A percentile compares a stretch with the other conserved stretches of the same genome.
Conservation (phyloP, 2,797 vertebrate species). For the Argya squamiceps region DNA sequence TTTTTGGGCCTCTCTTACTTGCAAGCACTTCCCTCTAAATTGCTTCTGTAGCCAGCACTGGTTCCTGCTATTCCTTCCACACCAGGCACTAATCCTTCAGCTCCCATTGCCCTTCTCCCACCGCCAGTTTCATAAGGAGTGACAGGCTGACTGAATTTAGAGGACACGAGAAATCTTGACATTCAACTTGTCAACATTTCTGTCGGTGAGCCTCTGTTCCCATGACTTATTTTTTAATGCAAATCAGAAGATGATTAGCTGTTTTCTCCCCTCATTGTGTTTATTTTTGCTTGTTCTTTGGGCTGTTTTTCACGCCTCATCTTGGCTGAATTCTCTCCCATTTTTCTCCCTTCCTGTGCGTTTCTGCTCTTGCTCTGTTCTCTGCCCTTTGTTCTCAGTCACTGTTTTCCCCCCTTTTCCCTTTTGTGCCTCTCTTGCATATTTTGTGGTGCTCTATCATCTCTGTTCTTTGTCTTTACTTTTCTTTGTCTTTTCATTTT, state of each 20-base stretch:
- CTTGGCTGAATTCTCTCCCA: conserved; percentile 29
- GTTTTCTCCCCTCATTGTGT: conserved; percentile 20
- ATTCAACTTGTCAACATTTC: conserved; percentile 21
- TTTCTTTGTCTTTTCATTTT: conserved; percentile 67
- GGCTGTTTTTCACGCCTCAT: conserved; percentile 3
- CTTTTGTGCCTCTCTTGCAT: conserved; percentile 53
- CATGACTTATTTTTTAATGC: conserved; percentile 45
- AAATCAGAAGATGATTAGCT: conserved; percentile 48
- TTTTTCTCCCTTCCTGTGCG: conserved; percentile 1
- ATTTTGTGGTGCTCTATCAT: conserved; percentile 63
- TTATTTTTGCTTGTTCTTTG: conserved; percentile 35
- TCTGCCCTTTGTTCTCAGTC: conserved; percentile 50
- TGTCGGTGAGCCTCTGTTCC: neutral
- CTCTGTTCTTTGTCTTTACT: conserved; percentile 57
- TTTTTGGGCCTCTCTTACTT: neutral
- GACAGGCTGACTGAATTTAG: neutral
- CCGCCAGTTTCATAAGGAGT: neutral
- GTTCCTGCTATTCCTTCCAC: neutral
- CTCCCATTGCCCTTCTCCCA: neutral
- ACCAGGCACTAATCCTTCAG: neutral
- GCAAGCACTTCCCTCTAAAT: neutral
- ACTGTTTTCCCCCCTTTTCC: neutral
- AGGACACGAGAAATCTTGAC: neutral
- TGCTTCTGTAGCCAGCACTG: neutral
- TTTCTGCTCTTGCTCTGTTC: conserved; percentile 57